Evolutionary conservation across 2,113 vertebrate species (phyloP).

Genomic region (Chauna torquata): DNA sequence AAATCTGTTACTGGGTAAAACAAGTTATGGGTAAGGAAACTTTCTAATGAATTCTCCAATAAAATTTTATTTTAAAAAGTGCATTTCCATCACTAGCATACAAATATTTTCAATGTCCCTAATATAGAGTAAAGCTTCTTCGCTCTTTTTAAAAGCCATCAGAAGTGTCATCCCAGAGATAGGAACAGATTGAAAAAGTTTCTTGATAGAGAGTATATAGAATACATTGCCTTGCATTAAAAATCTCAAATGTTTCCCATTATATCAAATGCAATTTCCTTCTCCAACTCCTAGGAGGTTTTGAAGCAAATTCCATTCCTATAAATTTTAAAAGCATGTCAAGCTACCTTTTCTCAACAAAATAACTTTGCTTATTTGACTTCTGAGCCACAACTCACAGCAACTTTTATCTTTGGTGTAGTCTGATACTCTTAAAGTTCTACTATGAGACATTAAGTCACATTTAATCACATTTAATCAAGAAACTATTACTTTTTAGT

Average conservation of each 20-base stretch:
- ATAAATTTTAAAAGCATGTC: neutral
- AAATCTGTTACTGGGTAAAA: neutral
- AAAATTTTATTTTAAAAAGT: neutral
- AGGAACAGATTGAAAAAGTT: slow-evolving; percentile 11
- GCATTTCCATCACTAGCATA: neutral
- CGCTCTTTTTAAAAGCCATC: slow-evolving; percentile 6
- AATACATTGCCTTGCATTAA: slow-evolving; percentile 2
- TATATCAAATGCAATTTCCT: slow-evolving; percentile 27
- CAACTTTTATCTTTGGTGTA: neutral
- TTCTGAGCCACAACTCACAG: neutral
- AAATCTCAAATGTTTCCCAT: neutral
- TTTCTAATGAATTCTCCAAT: neutral
- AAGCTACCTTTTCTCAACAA: neutral
- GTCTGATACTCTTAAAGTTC: neutral
- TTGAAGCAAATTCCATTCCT: neutral
- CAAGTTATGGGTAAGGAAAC: neutral
- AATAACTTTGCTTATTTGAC: neutral
- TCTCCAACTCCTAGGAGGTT: neutral
- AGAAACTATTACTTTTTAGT: slow-evolving; percentile 43
- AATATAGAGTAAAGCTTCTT: neutral
- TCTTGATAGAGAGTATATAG: neutral
- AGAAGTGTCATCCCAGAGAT: neutral
- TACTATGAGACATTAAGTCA: neutral
- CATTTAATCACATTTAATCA: slow-evolving; percentile 59
- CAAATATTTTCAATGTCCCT: neutral